phyloP scores from a whole-genome alignment of 2,888 invertebrate genomes.

The Diaprepes abbreviatus region DNA sequence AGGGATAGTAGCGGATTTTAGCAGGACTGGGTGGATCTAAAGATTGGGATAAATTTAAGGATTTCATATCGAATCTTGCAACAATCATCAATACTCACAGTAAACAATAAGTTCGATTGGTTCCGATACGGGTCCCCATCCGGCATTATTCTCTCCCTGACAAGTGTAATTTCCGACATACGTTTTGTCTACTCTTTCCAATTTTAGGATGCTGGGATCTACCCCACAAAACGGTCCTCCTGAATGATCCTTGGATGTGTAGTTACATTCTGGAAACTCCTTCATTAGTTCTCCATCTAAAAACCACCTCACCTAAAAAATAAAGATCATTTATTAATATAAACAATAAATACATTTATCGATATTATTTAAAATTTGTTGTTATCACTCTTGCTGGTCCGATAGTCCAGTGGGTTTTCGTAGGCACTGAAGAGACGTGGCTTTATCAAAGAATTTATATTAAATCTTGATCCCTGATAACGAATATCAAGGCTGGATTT shows the following conservation, averaged over 20 bases:
- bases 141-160: constrained; percentile 89
- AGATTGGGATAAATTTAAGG: no score
- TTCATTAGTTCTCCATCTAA: constrained; percentile 86
- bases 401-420: no score
- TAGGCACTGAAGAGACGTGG: no score
- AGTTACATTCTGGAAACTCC: constrained; percentile 86
- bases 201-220: constrained; percentile 86
- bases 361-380: no score
- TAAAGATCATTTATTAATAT: no score
- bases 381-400: no score
- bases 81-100: no score
- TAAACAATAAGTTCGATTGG: constrained; percentile 85
- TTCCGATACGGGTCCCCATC: constrained; percentile 86
- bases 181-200: constrained; percentile 87
- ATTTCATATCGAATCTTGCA: no score
- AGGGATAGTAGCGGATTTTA: constrained; percentile 79
- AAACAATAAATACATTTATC: no score
- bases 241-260: constrained; percentile 64
- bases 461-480: no score
- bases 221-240: constrained; percentile 84
- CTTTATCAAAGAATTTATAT: no score
- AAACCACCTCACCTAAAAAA: constrained; percentile 78
- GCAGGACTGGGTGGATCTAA: constrained; percentile 90
- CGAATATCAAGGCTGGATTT: no score
- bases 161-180: constrained; percentile 97